A percentile compares a stretch with the other conserved stretches of the same genome.
Conservation (phyloP, 2,113 vertebrate genomes). For the Tamias sibiricus region DNA sequence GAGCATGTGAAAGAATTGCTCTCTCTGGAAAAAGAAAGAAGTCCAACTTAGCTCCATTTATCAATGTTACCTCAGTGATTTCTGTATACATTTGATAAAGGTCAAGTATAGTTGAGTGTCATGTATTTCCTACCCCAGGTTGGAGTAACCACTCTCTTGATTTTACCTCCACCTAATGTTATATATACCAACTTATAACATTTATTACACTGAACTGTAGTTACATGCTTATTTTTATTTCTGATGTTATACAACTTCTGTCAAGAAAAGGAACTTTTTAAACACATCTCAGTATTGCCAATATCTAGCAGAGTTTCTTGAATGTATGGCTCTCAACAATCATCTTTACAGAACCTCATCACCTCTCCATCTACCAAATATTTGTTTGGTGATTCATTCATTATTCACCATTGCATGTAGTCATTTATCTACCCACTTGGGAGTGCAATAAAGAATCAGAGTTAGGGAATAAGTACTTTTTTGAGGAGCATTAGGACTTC, state of each 20-base stretch:
- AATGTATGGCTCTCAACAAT: neutral
- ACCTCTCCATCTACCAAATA: neutral
- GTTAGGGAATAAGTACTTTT: neutral
- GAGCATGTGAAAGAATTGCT: constrained; percentile 88
- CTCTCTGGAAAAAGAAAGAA: constrained; percentile 83
- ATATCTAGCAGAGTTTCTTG: neutral
- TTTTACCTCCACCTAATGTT: neutral
- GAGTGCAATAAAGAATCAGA: neutral
- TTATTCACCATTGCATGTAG: neutral
- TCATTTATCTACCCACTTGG: neutral
- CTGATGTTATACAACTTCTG: neutral
- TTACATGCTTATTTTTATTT: neutral
- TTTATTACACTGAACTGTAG: neutral
- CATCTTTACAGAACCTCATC: neutral
- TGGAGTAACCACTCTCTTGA: neutral
- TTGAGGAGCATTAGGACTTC: neutral
- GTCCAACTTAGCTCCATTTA: neutral
- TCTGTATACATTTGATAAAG: neutral
- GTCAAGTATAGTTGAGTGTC: neutral
- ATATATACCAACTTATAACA: neutral
- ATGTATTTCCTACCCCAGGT: neutral
- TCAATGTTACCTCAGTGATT: neutral
- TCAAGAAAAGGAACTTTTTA: constrained; percentile 2
- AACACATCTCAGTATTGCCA: neutral
- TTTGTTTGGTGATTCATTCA: neutral